Conservation (phyloP, 2,888 invertebrate genomes). For the Sarcophaga rosellei region DNA sequence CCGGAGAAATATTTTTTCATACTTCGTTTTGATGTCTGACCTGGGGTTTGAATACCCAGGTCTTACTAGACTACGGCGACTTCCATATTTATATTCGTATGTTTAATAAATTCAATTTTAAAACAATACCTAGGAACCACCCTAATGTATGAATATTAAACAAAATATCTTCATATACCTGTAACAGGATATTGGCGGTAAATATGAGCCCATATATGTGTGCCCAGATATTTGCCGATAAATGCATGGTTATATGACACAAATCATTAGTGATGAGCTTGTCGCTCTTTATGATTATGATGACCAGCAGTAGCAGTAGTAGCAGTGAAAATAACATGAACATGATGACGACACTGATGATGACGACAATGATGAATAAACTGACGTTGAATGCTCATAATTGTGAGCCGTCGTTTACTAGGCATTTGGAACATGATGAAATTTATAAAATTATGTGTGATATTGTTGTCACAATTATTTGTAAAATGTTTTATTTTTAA, state of each 20-base stretch:
- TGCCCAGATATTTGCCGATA: background rate
- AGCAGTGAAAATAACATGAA: background rate
- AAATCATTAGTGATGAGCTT: constrained; percentile 60
- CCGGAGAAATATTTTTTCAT: no score
- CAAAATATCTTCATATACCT: constrained; percentile 2
- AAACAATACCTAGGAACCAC: background rate
- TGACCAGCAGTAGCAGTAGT: background rate
- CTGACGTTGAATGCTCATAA: no score
- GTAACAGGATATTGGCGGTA: background rate
- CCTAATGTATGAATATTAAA: background rate
- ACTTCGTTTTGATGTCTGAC: no score
- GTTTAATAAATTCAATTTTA: no score
- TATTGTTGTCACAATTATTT: background rate
- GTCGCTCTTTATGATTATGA: background rate
- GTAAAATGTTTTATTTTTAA: constrained; percentile 20
- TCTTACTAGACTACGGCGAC: no score
- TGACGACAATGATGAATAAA: background rate
- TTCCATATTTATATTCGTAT: no score
- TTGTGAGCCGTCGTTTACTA: no score
- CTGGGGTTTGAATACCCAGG: no score
- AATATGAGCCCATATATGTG: background rate
- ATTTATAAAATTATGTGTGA: background rate
- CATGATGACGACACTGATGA: background rate
- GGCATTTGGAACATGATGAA: no score
- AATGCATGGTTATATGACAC: constrained; percentile 57